Evolutionary conservation across 1,140 invertebrate species (phyloP).

Genomic region (Scaptomyza hsui): DNA sequence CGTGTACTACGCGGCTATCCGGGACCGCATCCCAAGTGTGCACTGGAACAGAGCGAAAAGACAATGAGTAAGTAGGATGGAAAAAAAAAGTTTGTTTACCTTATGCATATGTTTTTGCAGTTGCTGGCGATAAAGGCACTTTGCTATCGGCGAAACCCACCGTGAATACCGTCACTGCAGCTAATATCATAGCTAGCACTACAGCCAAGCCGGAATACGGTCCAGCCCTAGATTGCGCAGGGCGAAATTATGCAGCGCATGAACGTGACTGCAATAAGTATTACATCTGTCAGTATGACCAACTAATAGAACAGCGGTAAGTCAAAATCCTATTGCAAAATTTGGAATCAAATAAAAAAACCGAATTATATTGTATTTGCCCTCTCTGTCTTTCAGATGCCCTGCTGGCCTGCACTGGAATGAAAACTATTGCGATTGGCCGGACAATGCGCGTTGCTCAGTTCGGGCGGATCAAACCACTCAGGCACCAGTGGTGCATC

Average conservation of each 20-base stretch:
- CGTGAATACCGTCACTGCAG: conserved; percentile 36
- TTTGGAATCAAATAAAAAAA: not conserved
- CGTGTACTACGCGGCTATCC: conserved; percentile 88
- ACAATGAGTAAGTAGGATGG: conserved; percentile 64
- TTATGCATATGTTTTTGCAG: conserved; percentile 18
- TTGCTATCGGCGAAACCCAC: conserved; percentile 45
- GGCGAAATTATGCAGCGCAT: conserved; percentile 87
- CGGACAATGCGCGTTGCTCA: conserved; percentile 87
- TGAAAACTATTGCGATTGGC: conserved; percentile 91
- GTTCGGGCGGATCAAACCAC: conserved; percentile 51
- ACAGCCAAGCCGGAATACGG: conserved; percentile 46
- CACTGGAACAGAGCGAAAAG: conserved; percentile 61
- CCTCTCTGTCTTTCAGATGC: conserved; percentile 84
- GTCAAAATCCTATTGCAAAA: not conserved
- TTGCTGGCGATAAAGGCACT: conserved; percentile 38
- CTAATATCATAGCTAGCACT: conserved; percentile 10
- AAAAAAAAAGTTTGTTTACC: not conserved
- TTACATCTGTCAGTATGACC: conserved; percentile 90
- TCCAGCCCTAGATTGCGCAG: conserved; percentile 85
- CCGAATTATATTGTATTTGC: too few relatives aligned
- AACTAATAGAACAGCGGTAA: conserved; percentile 86
- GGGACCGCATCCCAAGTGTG: conserved; percentile 67
- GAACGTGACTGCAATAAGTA: conserved; percentile 91
- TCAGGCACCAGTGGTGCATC: conserved; percentile 38
- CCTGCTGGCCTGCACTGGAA: conserved; percentile 91